Conservation (phyloP, 2,888 invertebrate genomes). For the Eubasilissa splendida region DNA sequence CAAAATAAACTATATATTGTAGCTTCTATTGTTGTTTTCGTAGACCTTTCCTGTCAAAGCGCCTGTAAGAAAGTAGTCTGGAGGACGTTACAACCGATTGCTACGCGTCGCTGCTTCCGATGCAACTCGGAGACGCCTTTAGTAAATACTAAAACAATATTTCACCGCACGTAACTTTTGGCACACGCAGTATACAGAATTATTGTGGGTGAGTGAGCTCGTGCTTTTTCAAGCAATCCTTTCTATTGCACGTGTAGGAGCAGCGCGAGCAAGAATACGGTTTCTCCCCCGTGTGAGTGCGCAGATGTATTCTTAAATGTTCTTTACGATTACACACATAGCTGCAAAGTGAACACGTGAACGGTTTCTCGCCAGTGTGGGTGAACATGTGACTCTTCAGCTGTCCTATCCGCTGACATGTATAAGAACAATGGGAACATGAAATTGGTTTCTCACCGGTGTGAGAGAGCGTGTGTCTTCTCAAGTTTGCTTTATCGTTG, state of each 20-base stretch:
- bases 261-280: background rate
- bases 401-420: background rate
- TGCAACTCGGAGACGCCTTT: too few relatives aligned
- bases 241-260: background rate
- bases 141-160: too few relatives aligned
- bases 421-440: constrained; percentile 7
- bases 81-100: too few relatives aligned
- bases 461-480: background rate
- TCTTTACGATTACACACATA: background rate
- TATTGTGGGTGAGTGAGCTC: background rate
- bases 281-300: constrained; percentile 2
- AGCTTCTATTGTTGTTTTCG: too few relatives aligned
- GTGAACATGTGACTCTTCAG: background rate
- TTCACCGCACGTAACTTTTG: too few relatives aligned
- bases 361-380: background rate
- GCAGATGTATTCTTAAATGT: background rate
- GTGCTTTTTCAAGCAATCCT: background rate
- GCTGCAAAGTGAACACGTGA: background rate
- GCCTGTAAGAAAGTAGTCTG: too few relatives aligned
- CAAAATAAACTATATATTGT: too few relatives aligned
- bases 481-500: background rate
- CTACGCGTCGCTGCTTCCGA: too few relatives aligned
- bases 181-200: too few relatives aligned
- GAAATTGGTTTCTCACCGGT: background rate
- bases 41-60: too few relatives aligned